phyloP scores from a whole-genome alignment of 2,113 vertebrate species.

The Pollachius pollachius region DNA sequence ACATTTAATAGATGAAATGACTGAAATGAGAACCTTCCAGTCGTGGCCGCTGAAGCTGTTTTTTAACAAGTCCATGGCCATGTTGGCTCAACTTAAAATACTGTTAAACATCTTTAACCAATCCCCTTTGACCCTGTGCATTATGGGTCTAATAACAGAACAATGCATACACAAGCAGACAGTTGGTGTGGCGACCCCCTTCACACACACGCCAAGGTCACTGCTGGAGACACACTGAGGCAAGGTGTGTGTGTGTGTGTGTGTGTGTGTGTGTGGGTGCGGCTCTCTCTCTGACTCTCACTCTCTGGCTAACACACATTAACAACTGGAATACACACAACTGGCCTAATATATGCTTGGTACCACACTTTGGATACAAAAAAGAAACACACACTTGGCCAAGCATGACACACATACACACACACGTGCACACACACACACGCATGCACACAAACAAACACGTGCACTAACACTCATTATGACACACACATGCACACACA shows the following conservation, averaged over 20 bases:
- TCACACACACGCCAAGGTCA: constrained; percentile 71
- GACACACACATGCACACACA: neutral
- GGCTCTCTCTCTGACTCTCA: constrained; percentile 16
- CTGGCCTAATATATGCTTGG: constrained; percentile 3
- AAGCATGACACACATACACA: constrained; percentile 21
- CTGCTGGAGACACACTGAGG: constrained; percentile 50
- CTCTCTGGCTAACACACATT: constrained; percentile 2
- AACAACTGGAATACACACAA: neutral
- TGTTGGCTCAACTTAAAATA: too few relatives aligned
- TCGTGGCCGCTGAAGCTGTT: too few relatives aligned
- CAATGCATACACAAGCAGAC: constrained; percentile 54
- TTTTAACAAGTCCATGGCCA: too few relatives aligned
- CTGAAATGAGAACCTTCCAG: too few relatives aligned
- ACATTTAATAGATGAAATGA: too few relatives aligned
- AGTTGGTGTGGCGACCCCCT: constrained; percentile 68
- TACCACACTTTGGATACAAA: constrained; percentile 27
- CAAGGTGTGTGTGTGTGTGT: constrained; percentile 37
- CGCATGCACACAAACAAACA: constrained; percentile 25
- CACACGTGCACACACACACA: constrained; percentile 27
- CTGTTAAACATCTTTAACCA: too few relatives aligned
- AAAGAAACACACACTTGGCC: constrained; percentile 28
- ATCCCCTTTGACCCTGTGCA: constrained; percentile 40
- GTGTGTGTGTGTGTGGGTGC: too few relatives aligned
- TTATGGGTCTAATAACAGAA: constrained; percentile 53
- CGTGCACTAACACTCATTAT: neutral